Evolutionary conservation across 2,113 vertebrate genomes (phyloP), one percentile per base, ranked within the genome.

Genomic region (Syrrhaptes paradoxus): DNA sequence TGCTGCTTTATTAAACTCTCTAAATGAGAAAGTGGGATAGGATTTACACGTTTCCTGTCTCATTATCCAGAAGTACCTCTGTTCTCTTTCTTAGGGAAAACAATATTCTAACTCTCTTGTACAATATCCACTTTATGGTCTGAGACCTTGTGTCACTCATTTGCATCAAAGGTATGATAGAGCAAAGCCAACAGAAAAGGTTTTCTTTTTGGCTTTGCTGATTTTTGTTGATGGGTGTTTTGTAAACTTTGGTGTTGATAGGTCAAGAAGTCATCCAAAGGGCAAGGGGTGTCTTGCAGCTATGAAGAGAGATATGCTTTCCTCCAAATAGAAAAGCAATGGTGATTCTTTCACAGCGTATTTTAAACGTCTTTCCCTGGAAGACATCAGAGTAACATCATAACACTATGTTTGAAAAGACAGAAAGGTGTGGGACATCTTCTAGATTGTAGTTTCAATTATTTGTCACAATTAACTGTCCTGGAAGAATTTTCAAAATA

Each of bases 1-100:
- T 31, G 58, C 75, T 96, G 76, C 87, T 91, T 95, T 95, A 96
- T 96, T 96, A 90, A 91, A 93, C 54, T 73, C 52, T 90, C 49
- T 45, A 17, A 76, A 77, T 0, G 7, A 79, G 89, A 83, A 90
- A 79, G 65, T 66, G 84, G 78, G 70, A 62, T 90, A 85, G 90
- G 87, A 96, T 94, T 88, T 94, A 21, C 78, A 67, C 38, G 14
- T 89, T 94, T 94, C 90, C 84, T 80, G 57, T 85, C 74, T 72
- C 46, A 18, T 94, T 81, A 62, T 59, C 83, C 85, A 74, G 45
- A 82, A 89, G 63, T 46, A 74, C 70, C 67, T 80, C 89, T 84
- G 73, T 68, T 93, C 57, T 19, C 46, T 92, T 92, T 75, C 80
- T 78, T n/a, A 17, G 54, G 74, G 89, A 91, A 57, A 94, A 66